Base-by-base conservation (phyloP, 2,113 vertebrate genomes). In the Hippocampus abdominalis region DNA sequence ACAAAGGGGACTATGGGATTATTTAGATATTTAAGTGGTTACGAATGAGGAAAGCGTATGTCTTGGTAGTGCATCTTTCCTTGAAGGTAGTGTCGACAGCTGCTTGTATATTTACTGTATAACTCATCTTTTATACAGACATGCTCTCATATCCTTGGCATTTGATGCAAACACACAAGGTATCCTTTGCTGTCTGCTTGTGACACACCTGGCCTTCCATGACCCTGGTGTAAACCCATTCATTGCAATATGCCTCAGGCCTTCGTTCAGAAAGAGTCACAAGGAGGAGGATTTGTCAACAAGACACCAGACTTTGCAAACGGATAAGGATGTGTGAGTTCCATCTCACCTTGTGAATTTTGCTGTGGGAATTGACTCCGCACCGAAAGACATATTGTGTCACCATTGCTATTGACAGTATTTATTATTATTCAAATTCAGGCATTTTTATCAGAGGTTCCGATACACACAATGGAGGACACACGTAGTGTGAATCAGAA, bases 131-230 rank as follows among this genome's bases (percentile, higher is more conserved):
- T 64, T 64, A 25, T 46, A 64, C 40, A 46, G 63, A 64, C 63
- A 46, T 25, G 42, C 16, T 7, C 63, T 64, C 63, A 64, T 64
- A 42, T 64, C n/a, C 11, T 20, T 44, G 62, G 62, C 62, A 64
- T 64, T 42, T 64, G n/a, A 64, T 44, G 40, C 11, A n/a, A 64
- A 64, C 39, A 23, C 39, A 64, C 63, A 44, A 64, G 42, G 40
- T 46, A 64, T 46, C 13, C 13, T 64, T 64, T 46, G n/a, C 40
- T 64, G 63, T 64, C 63, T 64, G n/a, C 15, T 16, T 44, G 40
- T 25, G 40, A 64, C 63, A 27, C 40, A 46, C 63, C 23, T 64
- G 63, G 62, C n/a, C 63, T 64, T 46, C 40, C 23, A 64, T 64
- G 63, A 46, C 63, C 63, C n/a, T 13, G 27, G 63, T 64, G 40